These are phyloP conservation scores for Corydoras sp. DNA, from an alignment of 2,113 vertebrate species.

Conservation along the genomic window DNA sequence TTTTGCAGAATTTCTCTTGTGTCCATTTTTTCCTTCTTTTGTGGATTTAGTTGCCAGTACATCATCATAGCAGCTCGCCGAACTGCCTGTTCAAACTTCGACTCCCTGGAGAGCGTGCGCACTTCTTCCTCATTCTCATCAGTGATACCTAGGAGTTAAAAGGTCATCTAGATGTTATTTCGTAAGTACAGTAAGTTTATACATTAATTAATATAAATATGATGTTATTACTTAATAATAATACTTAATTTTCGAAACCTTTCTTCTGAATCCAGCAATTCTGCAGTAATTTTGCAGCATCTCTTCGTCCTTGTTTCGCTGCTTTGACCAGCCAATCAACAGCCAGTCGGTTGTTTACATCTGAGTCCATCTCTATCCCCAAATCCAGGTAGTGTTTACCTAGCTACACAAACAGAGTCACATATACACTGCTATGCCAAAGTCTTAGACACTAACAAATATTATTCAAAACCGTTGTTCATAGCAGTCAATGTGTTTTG, in stretches of 20 bases:
- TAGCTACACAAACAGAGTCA: slow-evolving; percentile 63
- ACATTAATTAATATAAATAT: not conserved
- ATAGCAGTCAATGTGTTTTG: too few species aligned
- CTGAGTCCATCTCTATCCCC: slow-evolving; percentile 69
- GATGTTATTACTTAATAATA: not conserved
- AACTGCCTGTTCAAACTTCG: slow-evolving; percentile 84
- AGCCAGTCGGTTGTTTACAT: slow-evolving; percentile 74
- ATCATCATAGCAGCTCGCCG: slow-evolving; percentile 90
- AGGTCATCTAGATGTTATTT: not conserved
- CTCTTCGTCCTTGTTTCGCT: slow-evolving; percentile 84
- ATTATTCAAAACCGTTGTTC: too few species aligned
- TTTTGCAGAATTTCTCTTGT: slow-evolving; percentile 89
- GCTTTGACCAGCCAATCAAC: slow-evolving; percentile 85
- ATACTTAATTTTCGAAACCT: slow-evolving; percentile 60
- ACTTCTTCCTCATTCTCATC: slow-evolving; percentile 81
- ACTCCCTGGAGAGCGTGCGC: slow-evolving; percentile 77
- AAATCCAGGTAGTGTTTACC: slow-evolving; percentile 81
- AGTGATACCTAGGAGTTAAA: slow-evolving; percentile 74
- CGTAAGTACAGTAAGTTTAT: not conserved
- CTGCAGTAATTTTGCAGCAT: slow-evolving; percentile 75
- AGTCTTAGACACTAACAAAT: too few species aligned
- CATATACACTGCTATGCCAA: not conserved
- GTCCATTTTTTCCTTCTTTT: slow-evolving; percentile 81
- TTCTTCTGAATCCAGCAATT: slow-evolving; percentile 80
- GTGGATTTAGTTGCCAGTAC: slow-evolving; percentile 94